Base-by-base conservation (phyloP, 2,113 vertebrate species). In the Trachemys scripta region DNA sequence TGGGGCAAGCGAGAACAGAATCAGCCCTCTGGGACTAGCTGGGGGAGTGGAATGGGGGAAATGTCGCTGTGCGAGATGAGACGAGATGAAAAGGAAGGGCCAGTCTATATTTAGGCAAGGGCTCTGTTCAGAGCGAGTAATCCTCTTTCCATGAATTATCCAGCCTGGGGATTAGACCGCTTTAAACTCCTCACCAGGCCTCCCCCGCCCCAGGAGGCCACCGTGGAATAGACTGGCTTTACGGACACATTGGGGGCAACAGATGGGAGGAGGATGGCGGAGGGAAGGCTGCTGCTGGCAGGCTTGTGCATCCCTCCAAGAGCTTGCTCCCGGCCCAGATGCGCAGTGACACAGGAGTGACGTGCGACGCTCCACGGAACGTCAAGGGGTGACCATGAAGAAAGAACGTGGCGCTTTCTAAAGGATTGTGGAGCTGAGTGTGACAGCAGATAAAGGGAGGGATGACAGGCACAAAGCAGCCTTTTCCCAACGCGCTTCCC, bases 121-220 rank as follows among this genome's bases (percentile, higher is more conserved):
- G 97, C 97, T 98, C 95, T 98, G 97, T 98, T 97, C 97, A 97
- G 98, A 98, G 98, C 97, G 98, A 98, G 97, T 99, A 99, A 99
- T 99, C 99, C 98, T 99, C 99, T 99, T 99, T 99, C 97, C 95
- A 59, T 90, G 96, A 99, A 99, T 99, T 99, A 99, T 99, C 98
- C 98, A 98, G 97, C 97, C 97, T 90, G 96, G 87, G 99, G 99
- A 99, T 99, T 99, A 99, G 96, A 98, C 98, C 96, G 98, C 97
- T 98, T 98, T 99, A 97, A 98, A 97, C 97, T 98, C 84, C 89
- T 91, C 76, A 5, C 53, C 79, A 89, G 69, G 90, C 95, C 94
- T 83, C 65, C 31, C 87, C 0, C 24, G 35, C 84, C 57, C 87
- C 38, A 72, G 76, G 79, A 89, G 91, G 76, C 56, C 59, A 42